A percentile compares a stretch with the other conserved stretches of the same genome.
These are phyloP conservation scores for Zaprionus gabonicus DNA, from an alignment of 1,140 invertebrate species.

Conservation along the genomic window DNA sequence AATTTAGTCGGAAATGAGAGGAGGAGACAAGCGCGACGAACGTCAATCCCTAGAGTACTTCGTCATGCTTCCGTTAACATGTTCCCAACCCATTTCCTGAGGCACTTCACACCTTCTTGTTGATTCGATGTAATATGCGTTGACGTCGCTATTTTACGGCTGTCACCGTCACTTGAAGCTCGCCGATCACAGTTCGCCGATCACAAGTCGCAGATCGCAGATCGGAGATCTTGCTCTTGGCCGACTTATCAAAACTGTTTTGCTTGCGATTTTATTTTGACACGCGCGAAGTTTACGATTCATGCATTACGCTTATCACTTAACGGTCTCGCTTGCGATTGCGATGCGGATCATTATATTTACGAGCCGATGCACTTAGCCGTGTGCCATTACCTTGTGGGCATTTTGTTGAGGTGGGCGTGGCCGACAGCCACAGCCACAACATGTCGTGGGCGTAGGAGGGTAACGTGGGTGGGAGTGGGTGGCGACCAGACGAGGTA, in stretches of 20 bases:
- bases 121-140: neutral
- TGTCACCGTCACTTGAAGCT: slow-evolving; percentile 25
- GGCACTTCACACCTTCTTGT: slow-evolving; percentile 31
- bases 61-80: slow-evolving; percentile 31
- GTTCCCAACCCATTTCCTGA: slow-evolving; percentile 16
- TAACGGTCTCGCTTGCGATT: slow-evolving; percentile 37
- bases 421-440: slow-evolving; percentile 43
- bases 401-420: slow-evolving; percentile 58
- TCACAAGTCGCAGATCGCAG: neutral
- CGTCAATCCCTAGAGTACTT: slow-evolving; percentile 11
- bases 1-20: slow-evolving; percentile 9
- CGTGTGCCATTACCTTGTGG: slow-evolving; percentile 55
- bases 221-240: slow-evolving; percentile 41
- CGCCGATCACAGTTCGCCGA: neutral
- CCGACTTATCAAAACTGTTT: slow-evolving; percentile 35
- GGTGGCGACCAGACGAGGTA: slow-evolving; percentile 25
- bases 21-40: neutral
- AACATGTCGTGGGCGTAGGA: slow-evolving; percentile 42
- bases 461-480: neutral
- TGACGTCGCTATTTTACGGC: slow-evolving; percentile 14
- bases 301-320: slow-evolving; percentile 22
- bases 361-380: slow-evolving; percentile 44
- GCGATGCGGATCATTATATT: slow-evolving; percentile 34
- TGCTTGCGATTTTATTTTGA: slow-evolving; percentile 10
- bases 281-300: slow-evolving; percentile 9